Percentiles rank a stretch among this genome's conserved stretches.
Evolutionary conservation across 2,113 vertebrate genomes (phyloP).

Genomic region (Pachypanchax playfairii): DNA sequence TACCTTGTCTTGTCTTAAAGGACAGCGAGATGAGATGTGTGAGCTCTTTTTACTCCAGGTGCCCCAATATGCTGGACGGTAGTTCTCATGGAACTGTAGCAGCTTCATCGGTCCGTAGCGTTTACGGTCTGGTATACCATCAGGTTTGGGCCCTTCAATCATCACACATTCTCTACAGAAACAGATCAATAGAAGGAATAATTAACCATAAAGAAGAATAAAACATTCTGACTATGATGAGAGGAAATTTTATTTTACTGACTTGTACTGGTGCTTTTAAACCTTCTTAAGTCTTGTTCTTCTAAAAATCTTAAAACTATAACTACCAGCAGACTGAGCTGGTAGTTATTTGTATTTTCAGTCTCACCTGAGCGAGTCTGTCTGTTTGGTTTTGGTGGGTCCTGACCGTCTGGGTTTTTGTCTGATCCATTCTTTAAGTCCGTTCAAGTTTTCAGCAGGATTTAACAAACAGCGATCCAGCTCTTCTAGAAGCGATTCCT

Average conservation of each 20-base stretch:
- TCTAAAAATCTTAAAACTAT: too few species aligned
- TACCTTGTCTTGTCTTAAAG: slow-evolving; percentile 88
- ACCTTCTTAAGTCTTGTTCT: too few species aligned
- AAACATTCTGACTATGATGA: too few species aligned
- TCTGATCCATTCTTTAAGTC: slow-evolving; percentile 84
- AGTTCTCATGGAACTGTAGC: slow-evolving; percentile 91
- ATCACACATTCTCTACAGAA: slow-evolving; percentile 78
- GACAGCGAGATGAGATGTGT: slow-evolving; percentile 83
- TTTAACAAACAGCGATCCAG: slow-evolving; percentile 83
- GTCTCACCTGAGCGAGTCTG: slow-evolving; percentile 53
- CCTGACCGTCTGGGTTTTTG: slow-evolving; percentile 81
- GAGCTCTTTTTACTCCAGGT: slow-evolving; percentile 89
- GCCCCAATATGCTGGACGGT: slow-evolving; percentile 97
- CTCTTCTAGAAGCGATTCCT: slow-evolving; percentile 80
- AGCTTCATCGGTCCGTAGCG: slow-evolving; percentile 92
- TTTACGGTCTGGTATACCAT: slow-evolving; percentile 78
- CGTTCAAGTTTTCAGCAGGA: slow-evolving; percentile 67
- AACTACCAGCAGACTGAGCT: too few species aligned
- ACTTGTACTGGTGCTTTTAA: too few species aligned
- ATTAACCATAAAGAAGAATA: too few species aligned
- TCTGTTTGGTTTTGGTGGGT: slow-evolving; percentile 72
- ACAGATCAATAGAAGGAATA: too few species aligned
- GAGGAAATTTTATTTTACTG: too few species aligned
- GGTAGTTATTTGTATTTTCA: too few species aligned
- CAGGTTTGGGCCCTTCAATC: slow-evolving; percentile 77